Evolutionary conservation across 2,113 vertebrate genomes (phyloP).

Genomic region (Meriones unguiculatus): DNA sequence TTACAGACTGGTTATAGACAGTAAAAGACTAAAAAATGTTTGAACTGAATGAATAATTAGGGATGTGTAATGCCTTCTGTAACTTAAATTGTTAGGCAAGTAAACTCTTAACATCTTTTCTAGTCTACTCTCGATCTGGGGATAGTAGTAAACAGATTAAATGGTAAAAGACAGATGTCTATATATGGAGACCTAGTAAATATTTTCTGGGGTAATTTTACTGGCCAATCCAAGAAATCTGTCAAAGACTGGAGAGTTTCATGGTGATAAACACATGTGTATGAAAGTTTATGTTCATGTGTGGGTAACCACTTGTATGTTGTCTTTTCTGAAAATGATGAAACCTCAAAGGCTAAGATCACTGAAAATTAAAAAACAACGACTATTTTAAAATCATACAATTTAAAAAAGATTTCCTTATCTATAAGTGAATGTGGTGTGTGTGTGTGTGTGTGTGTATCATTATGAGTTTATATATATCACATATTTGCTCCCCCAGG

Average conservation of each 20-base stretch:
- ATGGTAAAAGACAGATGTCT: background rate
- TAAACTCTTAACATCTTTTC: background rate
- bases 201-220: background rate
- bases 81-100: conserved; percentile 25
- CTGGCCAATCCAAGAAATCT: background rate
- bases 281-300: too few species aligned
- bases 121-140: background rate
- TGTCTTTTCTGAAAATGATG: background rate
- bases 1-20: background rate
- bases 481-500: background rate
- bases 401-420: background rate
- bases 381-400: background rate
- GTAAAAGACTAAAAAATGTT: background rate
- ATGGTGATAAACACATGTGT: background rate
- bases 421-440: background rate
- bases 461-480: too few species aligned
- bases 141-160: background rate
- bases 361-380: background rate
- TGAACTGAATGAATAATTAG: background rate
- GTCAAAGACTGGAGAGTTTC: background rate
- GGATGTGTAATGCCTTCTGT: background rate
- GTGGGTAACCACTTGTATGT: fast-evolving
- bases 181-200: background rate
- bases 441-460: background rate
- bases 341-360: background rate